Conservation (phyloP, 2,113 vertebrate genomes). For the Upupa epops region DNA sequence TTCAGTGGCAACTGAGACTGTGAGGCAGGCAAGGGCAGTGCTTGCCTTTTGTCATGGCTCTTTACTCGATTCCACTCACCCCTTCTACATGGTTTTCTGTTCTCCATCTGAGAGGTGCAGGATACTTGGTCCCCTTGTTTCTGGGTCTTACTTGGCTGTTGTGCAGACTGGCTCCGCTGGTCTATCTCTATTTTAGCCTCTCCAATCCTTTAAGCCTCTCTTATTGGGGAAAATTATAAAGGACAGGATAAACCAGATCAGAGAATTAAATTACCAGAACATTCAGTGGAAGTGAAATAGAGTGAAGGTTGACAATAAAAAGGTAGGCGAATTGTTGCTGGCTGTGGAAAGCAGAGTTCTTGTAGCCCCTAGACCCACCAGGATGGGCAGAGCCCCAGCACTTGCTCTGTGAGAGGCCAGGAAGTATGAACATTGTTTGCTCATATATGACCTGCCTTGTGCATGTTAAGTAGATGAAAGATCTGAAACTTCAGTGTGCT, state of each 20-base stretch:
- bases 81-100: too few species aligned
- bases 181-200: too few species aligned
- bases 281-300: background rate
- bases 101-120: too few species aligned
- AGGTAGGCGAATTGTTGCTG: background rate
- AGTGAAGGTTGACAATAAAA: background rate
- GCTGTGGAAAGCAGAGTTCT: background rate
- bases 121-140: too few species aligned
- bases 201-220: background rate
- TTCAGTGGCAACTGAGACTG: too few species aligned
- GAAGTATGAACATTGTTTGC: background rate
- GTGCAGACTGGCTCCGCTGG: too few species aligned
- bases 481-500: background rate
- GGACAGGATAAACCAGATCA: background rate
- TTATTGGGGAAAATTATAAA: background rate
- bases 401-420: background rate
- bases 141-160: too few species aligned
- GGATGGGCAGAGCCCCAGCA: background rate
- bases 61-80: too few species aligned
- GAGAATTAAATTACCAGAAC: background rate
- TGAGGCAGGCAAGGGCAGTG: too few species aligned
- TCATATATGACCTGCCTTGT: accelerated
- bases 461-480: background rate
- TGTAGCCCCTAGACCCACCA: background rate
- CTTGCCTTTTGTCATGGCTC: too few species aligned